Conservation (phyloP, 2,797 vertebrate species). For the Streptopelia turtur region DNA sequence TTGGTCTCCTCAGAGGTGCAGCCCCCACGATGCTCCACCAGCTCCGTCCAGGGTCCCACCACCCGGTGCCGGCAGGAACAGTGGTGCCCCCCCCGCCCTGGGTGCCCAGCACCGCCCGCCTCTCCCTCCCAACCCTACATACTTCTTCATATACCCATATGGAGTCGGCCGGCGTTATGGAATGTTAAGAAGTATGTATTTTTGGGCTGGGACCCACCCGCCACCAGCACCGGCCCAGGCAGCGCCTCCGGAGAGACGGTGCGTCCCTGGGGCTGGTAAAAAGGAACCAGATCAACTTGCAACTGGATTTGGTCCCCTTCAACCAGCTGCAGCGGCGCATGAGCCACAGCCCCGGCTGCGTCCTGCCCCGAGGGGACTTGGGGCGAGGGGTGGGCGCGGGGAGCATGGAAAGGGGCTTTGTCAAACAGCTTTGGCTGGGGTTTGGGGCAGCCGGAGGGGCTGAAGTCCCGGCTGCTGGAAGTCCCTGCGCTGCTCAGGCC, state of each 20-base stretch:
- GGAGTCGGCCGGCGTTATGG: conserved; percentile 68
- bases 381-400: accelerated
- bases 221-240: background rate
- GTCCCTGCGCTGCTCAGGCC: background rate
- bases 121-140: conserved; percentile 69
- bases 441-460: no score
- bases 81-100: accelerated
- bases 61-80: accelerated
- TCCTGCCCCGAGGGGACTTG: accelerated
- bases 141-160: conserved; percentile 79
- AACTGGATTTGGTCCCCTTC: conserved; percentile 82
- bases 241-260: background rate
- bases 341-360: background rate
- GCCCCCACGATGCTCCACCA: background rate
- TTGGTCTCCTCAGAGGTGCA: background rate
- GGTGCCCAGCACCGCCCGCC: accelerated
- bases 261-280: conserved; percentile 77
- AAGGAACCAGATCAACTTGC: conserved; percentile 81
- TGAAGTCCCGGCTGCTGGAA: background rate
- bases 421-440: no score
- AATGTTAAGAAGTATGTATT: conserved; percentile 79
- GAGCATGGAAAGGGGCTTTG: accelerated
- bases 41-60: background rate
- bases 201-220: conserved; percentile 46
- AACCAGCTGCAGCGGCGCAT: conserved; percentile 77